phyloP scores from a whole-genome alignment of 2,797 vertebrate genomes.

The Rhynchonycteris naso region DNA sequence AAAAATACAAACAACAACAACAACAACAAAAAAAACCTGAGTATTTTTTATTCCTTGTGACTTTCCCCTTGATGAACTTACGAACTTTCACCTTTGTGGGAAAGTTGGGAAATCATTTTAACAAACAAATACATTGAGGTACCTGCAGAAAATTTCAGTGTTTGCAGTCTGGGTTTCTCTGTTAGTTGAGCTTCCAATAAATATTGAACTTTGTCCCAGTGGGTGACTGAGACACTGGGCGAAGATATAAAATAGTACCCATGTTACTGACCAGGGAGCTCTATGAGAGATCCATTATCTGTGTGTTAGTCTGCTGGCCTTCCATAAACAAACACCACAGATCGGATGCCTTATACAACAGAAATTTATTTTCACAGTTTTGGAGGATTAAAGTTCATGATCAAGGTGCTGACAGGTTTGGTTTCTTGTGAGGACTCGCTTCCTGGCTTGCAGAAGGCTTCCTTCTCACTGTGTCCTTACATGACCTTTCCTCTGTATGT shows the following conservation, averaged over 20 bases:
- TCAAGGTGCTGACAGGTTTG: background rate
- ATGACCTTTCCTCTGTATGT: background rate
- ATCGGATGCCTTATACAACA: background rate
- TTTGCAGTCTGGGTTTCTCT: background rate
- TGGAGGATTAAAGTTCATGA: background rate
- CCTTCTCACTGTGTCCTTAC: background rate
- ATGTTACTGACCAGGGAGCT: background rate
- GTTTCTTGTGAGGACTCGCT: background rate
- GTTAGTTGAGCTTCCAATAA: background rate
- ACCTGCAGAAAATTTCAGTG: background rate
- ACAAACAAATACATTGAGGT: background rate
- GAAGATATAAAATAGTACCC: background rate
- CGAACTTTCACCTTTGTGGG: background rate
- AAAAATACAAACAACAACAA: too few relatives aligned
- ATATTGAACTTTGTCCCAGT: background rate
- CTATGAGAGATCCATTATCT: background rate
- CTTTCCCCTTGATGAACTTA: slow-evolving; percentile 37
- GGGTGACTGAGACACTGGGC: background rate
- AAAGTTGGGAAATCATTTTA: slow-evolving; percentile 44
- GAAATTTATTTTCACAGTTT: background rate
- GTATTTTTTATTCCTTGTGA: slow-evolving; percentile 5
- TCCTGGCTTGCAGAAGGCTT: background rate
- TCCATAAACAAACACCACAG: background rate
- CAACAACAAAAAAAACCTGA: background rate
- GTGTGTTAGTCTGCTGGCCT: background rate